Conservation (phyloP, 2,888 invertebrate genomes). For the Choreutis nemorana region DNA sequence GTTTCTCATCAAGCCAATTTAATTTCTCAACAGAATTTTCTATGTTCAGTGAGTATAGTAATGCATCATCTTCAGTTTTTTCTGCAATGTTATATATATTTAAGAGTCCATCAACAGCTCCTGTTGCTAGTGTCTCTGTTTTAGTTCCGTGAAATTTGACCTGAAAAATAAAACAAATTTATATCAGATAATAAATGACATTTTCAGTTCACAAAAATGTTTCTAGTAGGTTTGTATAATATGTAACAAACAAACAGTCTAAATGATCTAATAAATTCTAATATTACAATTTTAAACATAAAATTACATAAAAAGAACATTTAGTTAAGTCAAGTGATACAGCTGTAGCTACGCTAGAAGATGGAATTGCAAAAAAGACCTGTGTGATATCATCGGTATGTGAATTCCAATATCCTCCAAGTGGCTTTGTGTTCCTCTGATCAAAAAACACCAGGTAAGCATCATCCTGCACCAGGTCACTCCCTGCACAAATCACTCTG, state of each 20-base stretch:
- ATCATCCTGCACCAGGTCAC: slow-evolving; percentile 73
- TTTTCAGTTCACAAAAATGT: too few species aligned
- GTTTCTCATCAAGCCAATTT: slow-evolving; percentile 57
- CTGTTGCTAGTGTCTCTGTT: slow-evolving; percentile 73
- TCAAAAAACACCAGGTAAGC: slow-evolving; percentile 86
- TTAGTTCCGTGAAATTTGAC: slow-evolving; percentile 76
- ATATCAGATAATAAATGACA: too few species aligned
- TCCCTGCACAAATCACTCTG: slow-evolving; percentile 77
- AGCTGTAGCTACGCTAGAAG: background rate
- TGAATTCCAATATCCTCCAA: slow-evolving; percentile 85
- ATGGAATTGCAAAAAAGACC: slow-evolving; percentile 25
- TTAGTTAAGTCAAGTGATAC: background rate
- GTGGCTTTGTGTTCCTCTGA: slow-evolving; percentile 64
- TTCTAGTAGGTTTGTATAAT: too few species aligned
- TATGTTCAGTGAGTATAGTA: slow-evolving; percentile 78
- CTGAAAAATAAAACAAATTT: slow-evolving; percentile 21
- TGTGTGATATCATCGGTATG: slow-evolving; percentile 85
- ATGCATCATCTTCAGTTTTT: slow-evolving; percentile 79
- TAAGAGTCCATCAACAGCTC: slow-evolving; percentile 84
- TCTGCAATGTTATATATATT: slow-evolving; percentile 84
- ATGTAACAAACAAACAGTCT: too few species aligned
- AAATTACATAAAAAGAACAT: too few species aligned
- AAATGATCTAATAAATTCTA: background rate
- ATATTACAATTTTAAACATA: background rate
- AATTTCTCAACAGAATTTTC: slow-evolving; percentile 77